Conservation (phyloP, 2,797 vertebrate species). For the Sebastolobus altivelis region DNA sequence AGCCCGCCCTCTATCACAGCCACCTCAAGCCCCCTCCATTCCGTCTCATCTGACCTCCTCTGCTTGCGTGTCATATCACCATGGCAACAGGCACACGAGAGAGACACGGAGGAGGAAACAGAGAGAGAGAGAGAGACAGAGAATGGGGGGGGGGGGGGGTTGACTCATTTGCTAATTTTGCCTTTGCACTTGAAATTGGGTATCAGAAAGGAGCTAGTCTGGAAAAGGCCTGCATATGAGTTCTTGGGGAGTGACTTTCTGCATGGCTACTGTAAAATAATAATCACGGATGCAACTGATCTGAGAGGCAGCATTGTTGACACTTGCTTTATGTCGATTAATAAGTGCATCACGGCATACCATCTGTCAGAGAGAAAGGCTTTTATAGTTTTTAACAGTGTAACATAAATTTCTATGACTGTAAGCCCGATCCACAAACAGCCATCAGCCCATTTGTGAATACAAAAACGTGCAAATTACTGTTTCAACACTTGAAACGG, state of each 20-base stretch:
- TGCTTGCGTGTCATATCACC: slow-evolving; percentile 83
- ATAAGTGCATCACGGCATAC: slow-evolving; percentile 15
- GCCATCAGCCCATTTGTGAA: background rate
- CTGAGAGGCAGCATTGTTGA: slow-evolving; percentile 10
- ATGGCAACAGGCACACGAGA: slow-evolving; percentile 84
- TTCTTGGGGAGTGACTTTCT: slow-evolving; percentile 30
- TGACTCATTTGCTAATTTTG: slow-evolving; percentile 84
- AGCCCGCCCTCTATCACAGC: slow-evolving; percentile 59
- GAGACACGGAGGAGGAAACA: slow-evolving; percentile 60
- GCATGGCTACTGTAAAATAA: slow-evolving; percentile 50
- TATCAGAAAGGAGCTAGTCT: slow-evolving; percentile 57
- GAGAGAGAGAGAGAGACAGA: slow-evolving; percentile 4
- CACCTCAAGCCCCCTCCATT: slow-evolving; percentile 73
- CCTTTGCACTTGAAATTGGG: slow-evolving; percentile 75
- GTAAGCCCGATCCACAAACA: too few relatives aligned
- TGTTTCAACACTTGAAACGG: background rate
- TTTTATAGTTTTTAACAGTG: background rate
- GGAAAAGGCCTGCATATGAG: slow-evolving; percentile 41
- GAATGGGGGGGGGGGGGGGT: slow-evolving; percentile 22
- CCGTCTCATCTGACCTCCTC: slow-evolving; percentile 83
- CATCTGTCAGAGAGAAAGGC: slow-evolving; percentile 17
- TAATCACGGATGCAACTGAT: slow-evolving; percentile 39
- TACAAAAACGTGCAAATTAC: background rate
- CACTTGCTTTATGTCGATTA: slow-evolving; percentile 13
- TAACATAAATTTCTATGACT: background rate